A percentile compares a stretch with the other conserved stretches of the same genome.
Evolutionary conservation across 2,888 invertebrate genomes (phyloP).

Genomic region (Zhengitettix transpicula): DNA sequence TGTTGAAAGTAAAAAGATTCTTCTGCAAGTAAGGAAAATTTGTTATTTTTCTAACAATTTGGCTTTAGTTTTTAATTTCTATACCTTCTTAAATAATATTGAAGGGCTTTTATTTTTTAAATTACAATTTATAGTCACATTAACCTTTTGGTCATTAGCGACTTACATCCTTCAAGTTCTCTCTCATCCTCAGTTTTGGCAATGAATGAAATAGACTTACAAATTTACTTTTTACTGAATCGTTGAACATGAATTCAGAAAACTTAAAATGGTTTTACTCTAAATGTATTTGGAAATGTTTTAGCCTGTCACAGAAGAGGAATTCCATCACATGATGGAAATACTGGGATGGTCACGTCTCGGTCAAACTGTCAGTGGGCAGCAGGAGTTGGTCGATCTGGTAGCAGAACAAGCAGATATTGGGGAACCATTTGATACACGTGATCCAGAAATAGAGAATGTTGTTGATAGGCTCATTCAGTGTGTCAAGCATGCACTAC

Average conservation of each 20-base stretch:
- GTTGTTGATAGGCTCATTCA: conserved; percentile 67
- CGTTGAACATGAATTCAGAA: not conserved
- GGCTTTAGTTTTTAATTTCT: too few relatives aligned
- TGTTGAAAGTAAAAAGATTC: conserved; percentile 68
- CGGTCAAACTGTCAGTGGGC: conserved; percentile 65
- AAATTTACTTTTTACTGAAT: too few relatives aligned
- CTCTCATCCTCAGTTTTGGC: too few relatives aligned
- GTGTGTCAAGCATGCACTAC: conserved; percentile 70
- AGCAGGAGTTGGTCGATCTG: conserved; percentile 72
- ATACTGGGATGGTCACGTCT: conserved; percentile 66
- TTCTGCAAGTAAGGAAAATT: conserved; percentile 37
- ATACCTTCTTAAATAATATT: too few relatives aligned
- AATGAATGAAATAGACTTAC: not conserved
- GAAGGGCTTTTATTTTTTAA: too few relatives aligned
- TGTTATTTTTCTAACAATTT: too few relatives aligned
- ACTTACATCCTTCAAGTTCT: too few relatives aligned
- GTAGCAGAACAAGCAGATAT: conserved; percentile 76
- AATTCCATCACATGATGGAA: conserved; percentile 80
- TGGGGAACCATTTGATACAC: conserved; percentile 37
- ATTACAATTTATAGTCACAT: too few relatives aligned
- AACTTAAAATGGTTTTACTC: not conserved
- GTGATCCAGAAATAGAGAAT: conserved; percentile 31
- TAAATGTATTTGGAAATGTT: conserved; percentile 6
- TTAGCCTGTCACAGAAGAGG: conserved; percentile 81
- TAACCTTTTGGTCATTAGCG: too few relatives aligned